Evolutionary conservation across 2,888 invertebrate species (phyloP).

Genomic region (Plutella xylostella): DNA sequence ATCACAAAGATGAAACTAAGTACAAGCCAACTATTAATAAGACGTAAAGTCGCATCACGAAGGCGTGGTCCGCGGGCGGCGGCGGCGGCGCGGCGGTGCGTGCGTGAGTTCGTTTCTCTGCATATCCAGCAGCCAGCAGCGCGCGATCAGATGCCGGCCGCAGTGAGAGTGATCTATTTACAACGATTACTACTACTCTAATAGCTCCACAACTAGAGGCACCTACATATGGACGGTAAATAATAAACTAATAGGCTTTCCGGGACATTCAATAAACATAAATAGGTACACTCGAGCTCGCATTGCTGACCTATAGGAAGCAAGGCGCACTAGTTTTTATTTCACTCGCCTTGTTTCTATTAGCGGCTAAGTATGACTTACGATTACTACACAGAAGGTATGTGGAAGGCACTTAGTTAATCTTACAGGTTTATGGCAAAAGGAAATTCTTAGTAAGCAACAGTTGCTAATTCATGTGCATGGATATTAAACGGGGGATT

Average conservation of each 20-base stretch:
- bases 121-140: conserved; percentile 27
- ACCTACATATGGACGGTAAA: background rate
- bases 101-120: conserved; percentile 23
- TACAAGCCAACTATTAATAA: no score
- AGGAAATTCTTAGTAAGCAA: no score
- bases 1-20: no score
- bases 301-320: background rate
- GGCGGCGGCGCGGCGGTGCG: background rate
- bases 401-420: no score
- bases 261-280: background rate
- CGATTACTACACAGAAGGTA: no score
- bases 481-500: no score
- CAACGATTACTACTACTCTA: background rate
- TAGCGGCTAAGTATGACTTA: no score
- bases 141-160: conserved; percentile 26
- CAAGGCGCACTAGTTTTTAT: conserved; percentile 3
- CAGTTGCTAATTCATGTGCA: no score
- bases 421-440: no score
- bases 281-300: background rate
- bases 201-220: background rate
- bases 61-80: no score
- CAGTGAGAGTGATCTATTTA: conserved; percentile 34
- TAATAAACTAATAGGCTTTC: conserved; percentile 1
- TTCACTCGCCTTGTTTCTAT: background rate
- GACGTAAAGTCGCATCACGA: no score